Evolutionary conservation across 2,888 invertebrate genomes (phyloP), one percentile per base, ranked within the genome.

Genomic region (Ceratothoa steindachneri): DNA sequence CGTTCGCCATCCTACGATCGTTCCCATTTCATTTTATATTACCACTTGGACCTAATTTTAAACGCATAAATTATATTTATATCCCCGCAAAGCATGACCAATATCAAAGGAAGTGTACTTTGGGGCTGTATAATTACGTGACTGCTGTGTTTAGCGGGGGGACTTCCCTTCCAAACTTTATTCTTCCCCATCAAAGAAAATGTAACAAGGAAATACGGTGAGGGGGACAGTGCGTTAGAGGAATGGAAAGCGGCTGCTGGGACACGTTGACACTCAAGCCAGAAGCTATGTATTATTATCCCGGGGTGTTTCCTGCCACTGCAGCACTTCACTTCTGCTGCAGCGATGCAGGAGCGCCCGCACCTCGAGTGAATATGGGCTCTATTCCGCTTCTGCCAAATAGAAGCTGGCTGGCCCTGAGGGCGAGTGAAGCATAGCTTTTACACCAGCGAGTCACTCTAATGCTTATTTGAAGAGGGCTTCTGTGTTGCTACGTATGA

Each of bases 1-100:
- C 60, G 27, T 12, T n/a, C 60, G 60, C 60, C 60, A 22, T 24
- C 27, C 60, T 60, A 60, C 60, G 60, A 60, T 60, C n/a, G n/a
- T 24, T 60, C 27, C 55, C 60, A 24, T 60, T 60, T 24, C 41
- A 15, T 41, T 41, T 15, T 41, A 5, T 41, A 41, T 41, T 3
- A 1, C 60, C 60, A 60, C 2, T 24, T 24, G 60, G 9, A 60
- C 60, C 9, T 60, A 60, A 60, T 60, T 60, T 60, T 12, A 60
- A n/a, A 1, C 60, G 2, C 27, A 24, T 60, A 60, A 60, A 60
- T 60, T 24, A 60, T 60, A 60, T 60, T 60, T 60, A 60, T 60
- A 22, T 60, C 22, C 22, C 2, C 27, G 60, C 19, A 60, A 60
- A 24, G 60, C 60, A 60, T 60, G 60, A 60, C 60, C 27, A 24